Evolutionary conservation across 2,113 vertebrate genomes (phyloP), one percentile per base, ranked within the genome.

Genomic region (Megaleporinus macrocephalus): DNA sequence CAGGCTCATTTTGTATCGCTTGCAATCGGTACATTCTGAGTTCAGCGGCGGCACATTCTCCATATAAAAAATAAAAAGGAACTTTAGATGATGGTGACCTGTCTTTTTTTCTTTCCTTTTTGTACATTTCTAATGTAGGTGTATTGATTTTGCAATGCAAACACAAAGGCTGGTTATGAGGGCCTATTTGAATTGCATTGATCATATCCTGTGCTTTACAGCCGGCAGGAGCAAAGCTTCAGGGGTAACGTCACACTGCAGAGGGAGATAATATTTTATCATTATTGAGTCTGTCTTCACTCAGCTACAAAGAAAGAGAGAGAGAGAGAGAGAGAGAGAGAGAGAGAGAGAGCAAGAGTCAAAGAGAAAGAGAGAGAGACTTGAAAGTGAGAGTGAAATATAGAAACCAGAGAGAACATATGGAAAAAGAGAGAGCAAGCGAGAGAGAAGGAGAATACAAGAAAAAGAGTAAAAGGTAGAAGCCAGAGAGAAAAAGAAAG

Each of bases 211-310:
- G 74, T 62, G 57, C 76, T 83, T 90, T 89, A 91, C 88, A 89
- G 85, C 62, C 68, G 30, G 70, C 36, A 36, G 49, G 41, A 61
- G 41, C 62, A 78, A 85, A 80, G 49, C 78, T 87, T 74, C 81
- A 80, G 80, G 79, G 84, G 82, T 79, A 87, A 86, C 86, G 83
- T 85, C 88, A 87, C 81, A 87, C 83, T 87, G 83, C 86, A 86
- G 89, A 88, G 87, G 83, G 79, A 90, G 88, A 89, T 92, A 79
- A 89, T 91, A 88, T 91, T 91, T 92, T 88, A 92, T 84, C 87
- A 88, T 89, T 91, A 92, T 88, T 41, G 86, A 89, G 85, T 89
- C 77, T 80, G 71, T 80, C 72, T 83, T 87, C 59, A 62, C 83
- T 61, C 69, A 83, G 78, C 27, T 4, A 33, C 5, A n/a, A n/a